Conservation (phyloP, 1,140 invertebrate species). For the Lepidotrigona ventralis region DNA sequence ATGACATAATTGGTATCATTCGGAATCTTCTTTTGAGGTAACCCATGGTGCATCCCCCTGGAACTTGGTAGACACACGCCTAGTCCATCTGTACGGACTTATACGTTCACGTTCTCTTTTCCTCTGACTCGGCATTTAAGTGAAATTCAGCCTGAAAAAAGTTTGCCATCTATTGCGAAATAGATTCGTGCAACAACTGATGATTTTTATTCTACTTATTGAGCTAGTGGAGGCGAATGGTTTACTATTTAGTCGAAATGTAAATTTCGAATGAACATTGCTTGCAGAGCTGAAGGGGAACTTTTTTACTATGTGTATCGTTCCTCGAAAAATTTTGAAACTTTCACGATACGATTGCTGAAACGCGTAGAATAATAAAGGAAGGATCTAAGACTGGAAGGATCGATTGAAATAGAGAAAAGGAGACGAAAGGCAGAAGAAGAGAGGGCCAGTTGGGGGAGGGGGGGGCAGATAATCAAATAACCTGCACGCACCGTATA, state of each 20-base stretch:
- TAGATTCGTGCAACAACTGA: no score
- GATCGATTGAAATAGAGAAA: slow-evolving; percentile 13
- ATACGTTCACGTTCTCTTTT: not conserved
- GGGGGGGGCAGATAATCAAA: slow-evolving; percentile 76
- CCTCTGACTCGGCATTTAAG: not conserved
- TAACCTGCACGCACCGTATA: slow-evolving; percentile 80
- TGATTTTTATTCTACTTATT: no score
- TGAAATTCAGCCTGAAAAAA: no score
- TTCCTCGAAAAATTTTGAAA: no score
- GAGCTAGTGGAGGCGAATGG: no score
- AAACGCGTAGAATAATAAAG: not conserved
- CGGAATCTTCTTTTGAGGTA: slow-evolving; percentile 72
- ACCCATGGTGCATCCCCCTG: slow-evolving; percentile 52
- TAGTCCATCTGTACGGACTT: slow-evolving; percentile 37
- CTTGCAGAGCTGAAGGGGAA: no score
- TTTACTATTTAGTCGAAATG: no score
- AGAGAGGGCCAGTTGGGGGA: slow-evolving; percentile 57
- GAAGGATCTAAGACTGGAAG: not conserved
- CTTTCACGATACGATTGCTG: no score
- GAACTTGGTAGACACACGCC: slow-evolving; percentile 19
- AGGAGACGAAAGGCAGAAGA: slow-evolving; percentile 40
- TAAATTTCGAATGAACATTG: no score
- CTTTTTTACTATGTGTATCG: no score
- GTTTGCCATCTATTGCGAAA: no score
- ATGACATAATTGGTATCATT: slow-evolving; percentile 77